These are phyloP conservation scores for Hyaena hyaena DNA, from an alignment of 2,113 vertebrate species.

Conservation along the genomic window DNA sequence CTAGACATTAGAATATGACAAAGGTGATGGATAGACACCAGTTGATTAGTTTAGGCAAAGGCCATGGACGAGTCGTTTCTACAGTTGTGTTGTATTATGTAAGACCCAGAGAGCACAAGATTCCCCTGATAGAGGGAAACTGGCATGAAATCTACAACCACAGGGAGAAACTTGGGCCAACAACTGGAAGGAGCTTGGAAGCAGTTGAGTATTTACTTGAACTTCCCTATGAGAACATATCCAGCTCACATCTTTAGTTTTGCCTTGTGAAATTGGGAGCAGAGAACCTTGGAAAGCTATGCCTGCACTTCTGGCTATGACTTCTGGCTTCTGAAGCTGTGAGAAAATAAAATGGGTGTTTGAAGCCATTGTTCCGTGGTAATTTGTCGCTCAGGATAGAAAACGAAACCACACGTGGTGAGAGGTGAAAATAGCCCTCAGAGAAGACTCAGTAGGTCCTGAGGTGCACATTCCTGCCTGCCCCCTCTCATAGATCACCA, in stretches of 20 bases:
- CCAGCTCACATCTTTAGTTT: not conserved
- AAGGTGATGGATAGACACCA: not conserved
- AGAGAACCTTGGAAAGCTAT: not conserved
- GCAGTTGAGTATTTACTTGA: not conserved
- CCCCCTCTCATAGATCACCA: not conserved
- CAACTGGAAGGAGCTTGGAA: not conserved
- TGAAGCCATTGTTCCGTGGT: not conserved
- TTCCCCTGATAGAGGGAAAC: not conserved
- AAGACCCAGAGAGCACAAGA: not conserved
- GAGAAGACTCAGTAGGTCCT: not conserved
- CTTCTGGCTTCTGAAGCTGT: not conserved
- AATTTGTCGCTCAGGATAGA: not conserved
- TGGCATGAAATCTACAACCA: not conserved
- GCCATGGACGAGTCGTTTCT: not conserved
- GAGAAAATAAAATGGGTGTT: not conserved
- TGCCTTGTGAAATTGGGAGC: not conserved
- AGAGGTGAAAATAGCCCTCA: not conserved
- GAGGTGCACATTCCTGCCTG: not conserved
- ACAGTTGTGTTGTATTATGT: not conserved
- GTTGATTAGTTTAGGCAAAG: not conserved
- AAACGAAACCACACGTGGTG: not conserved
- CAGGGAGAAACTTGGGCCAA: not conserved
- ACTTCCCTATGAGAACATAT: not conserved
- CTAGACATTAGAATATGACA: not conserved
- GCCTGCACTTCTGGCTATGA: not conserved